phyloP scores from a whole-genome alignment of 1,140 invertebrate genomes.

The Archegozetes longisetosus region DNA sequence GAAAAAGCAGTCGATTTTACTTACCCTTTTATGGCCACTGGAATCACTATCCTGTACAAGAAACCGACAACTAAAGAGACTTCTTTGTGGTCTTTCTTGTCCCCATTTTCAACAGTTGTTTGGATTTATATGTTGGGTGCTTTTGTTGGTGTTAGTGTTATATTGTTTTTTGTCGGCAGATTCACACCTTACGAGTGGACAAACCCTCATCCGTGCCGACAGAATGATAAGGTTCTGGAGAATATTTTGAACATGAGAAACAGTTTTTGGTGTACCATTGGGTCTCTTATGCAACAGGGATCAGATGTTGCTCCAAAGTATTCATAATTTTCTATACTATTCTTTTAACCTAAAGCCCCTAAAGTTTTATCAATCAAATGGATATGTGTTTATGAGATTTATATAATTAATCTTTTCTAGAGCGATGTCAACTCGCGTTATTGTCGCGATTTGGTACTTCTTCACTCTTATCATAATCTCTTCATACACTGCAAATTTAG shows the following conservation, averaged over 20 bases:
- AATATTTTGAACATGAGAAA: constrained; percentile 31
- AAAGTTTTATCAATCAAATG: not conserved
- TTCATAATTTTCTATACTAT: not conserved
- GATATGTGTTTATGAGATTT: not conserved
- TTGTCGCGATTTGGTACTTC: constrained; percentile 38
- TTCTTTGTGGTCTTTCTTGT: constrained; percentile 30
- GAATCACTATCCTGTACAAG: constrained; percentile 39
- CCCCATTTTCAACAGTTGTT: constrained; percentile 32
- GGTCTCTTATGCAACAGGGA: constrained; percentile 33
- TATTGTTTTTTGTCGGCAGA: constrained; percentile 31
- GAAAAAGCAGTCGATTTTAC: constrained; percentile 31
- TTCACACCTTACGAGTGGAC: constrained; percentile 31
- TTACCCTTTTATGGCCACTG: constrained; percentile 21
- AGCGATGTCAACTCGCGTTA: constrained; percentile 29
- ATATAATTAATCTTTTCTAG: constrained; percentile 5
- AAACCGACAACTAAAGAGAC: constrained; percentile 48
- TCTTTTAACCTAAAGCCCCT: not conserved
- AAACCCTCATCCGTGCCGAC: constrained; percentile 23
- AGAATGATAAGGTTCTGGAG: constrained; percentile 19
- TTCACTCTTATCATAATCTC: constrained; percentile 43
- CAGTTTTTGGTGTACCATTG: constrained; percentile 35
- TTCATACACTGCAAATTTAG: constrained; percentile 63
- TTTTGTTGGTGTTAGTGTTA: constrained; percentile 30
- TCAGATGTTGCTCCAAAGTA: constrained; percentile 26
- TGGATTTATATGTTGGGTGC: constrained; percentile 31